A percentile compares a stretch with the other conserved stretches of the same genome.
These are phyloP conservation scores for Ornithoptera priamus DNA, from an alignment of 2,888 invertebrate species.

Conservation along the genomic window DNA sequence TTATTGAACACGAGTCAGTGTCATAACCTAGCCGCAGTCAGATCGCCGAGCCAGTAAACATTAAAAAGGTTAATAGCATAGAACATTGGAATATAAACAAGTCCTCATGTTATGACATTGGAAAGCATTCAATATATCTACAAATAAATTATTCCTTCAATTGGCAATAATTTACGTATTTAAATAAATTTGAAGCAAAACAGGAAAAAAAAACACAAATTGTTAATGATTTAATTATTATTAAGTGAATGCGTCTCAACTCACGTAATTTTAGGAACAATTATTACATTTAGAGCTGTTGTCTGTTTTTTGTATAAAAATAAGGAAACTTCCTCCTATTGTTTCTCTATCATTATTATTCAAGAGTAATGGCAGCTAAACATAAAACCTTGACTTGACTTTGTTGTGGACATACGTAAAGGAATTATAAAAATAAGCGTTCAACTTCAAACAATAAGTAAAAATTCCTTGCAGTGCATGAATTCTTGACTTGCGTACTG, in stretches of 20 bases:
- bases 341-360: background rate
- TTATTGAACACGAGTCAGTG: no score
- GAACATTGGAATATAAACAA: no score
- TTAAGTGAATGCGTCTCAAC: background rate
- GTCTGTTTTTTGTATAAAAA: background rate
- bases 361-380: background rate
- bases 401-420: background rate
- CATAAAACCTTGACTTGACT: background rate
- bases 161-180: background rate
- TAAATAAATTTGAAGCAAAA: background rate
- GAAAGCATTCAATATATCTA: no score
- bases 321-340: background rate
- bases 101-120: no score
- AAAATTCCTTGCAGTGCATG: background rate
- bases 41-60: no score
- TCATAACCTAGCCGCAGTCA: no score
- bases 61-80: no score
- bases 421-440: background rate
- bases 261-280: background rate
- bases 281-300: background rate
- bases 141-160: no score
- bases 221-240: background rate
- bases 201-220: background rate
- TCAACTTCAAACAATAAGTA: no score
- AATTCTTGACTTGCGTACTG: background rate